Evolutionary conservation across 2,888 invertebrate species (phyloP).

Genomic region (Tridacna gigas): DNA sequence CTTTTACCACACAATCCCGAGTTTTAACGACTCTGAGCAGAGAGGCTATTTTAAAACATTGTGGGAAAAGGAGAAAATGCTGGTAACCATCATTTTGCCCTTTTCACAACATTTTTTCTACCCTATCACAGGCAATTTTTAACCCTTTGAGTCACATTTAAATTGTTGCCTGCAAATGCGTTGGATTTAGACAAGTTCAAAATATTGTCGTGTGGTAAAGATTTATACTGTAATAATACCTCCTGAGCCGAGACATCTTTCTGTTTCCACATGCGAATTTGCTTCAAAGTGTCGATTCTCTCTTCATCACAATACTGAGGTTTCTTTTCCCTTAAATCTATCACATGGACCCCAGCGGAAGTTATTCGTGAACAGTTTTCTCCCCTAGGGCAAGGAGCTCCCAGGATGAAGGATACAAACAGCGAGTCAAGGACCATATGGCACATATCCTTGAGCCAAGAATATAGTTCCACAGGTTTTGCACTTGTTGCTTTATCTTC

Average conservation of each 20-base stretch:
- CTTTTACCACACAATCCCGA: no score
- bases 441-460: conserved; percentile 48
- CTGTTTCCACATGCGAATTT: conserved; percentile 62
- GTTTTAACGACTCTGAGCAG: no score
- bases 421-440: conserved; percentile 26
- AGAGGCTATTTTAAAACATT: no score
- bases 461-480: conserved; percentile 43
- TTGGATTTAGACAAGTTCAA: no score
- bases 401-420: conserved; percentile 41
- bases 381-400: conserved; percentile 55
- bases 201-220: no score
- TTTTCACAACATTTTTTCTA: no score
- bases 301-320: conserved; percentile 65
- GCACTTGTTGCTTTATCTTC: conserved; percentile 47
- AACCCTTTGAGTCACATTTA: no score
- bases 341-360: conserved; percentile 52
- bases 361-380: conserved; percentile 35
- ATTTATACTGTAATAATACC: neutral
- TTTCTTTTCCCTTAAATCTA: conserved; percentile 54
- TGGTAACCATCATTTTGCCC: no score
- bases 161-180: no score
- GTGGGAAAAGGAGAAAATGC: no score
- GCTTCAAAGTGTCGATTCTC: conserved; percentile 61
- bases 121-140: no score
- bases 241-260: conserved; percentile 13